phyloP scores from a whole-genome alignment of 2,797 vertebrate genomes.

The Arnoldichthys spilopterus region DNA sequence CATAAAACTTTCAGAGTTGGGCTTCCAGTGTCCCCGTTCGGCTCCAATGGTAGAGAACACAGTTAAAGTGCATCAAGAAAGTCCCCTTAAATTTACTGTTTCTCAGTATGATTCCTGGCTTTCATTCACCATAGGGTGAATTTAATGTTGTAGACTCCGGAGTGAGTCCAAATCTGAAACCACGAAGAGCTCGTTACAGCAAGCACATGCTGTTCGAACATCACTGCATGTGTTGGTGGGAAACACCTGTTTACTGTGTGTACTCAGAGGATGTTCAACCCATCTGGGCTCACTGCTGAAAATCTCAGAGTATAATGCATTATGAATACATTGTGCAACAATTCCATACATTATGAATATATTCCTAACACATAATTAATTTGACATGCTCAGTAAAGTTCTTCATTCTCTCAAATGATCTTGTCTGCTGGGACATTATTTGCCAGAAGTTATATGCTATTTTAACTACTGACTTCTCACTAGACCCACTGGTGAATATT shows the following conservation, averaged over 20 bases:
- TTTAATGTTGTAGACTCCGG: not conserved
- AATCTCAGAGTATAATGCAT: not conserved
- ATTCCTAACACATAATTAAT: not conserved
- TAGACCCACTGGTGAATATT: too few relatives aligned
- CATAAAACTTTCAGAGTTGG: too few relatives aligned
- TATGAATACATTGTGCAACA: not conserved
- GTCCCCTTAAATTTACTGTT: not conserved
- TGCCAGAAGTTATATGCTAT: too few relatives aligned
- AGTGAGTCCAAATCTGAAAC: not conserved
- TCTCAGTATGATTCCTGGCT: not conserved
- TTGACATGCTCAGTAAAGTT: not conserved
- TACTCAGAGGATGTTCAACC: not conserved
- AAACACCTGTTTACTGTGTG: not conserved
- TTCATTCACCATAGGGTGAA: not conserved
- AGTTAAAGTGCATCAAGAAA: not conserved
- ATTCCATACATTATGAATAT: slow-evolving; percentile 2
- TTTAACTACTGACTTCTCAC: too few relatives aligned
- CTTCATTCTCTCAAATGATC: not conserved
- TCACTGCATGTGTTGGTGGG: not conserved
- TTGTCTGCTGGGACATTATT: not conserved
- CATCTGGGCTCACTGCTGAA: not conserved
- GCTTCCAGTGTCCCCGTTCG: too few relatives aligned
- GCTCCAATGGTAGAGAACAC: too few relatives aligned
- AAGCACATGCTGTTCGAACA: not conserved
- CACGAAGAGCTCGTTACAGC: not conserved